Evolutionary conservation across 2,113 vertebrate species (phyloP), one percentile per base, ranked within the genome.

Genomic region (Lota lota): DNA sequence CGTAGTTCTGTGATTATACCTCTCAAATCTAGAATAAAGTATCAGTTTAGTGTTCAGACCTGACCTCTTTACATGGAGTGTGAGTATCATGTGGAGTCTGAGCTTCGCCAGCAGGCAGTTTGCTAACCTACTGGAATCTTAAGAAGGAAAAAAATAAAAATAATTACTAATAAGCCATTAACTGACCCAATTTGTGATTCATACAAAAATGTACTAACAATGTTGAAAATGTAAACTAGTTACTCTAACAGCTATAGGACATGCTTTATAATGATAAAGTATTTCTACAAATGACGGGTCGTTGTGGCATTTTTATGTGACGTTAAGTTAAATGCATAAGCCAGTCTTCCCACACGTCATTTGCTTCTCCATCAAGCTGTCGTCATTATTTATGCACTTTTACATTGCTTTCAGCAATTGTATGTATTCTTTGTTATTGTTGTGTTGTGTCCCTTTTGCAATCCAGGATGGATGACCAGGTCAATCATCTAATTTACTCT

Each of bases 391-490:
- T 3, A 33, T 24, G 74, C 72, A 78, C 73, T 77, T 80, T 68
- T 66, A 22, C 65, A 2, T 18, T 19, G 50, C 56, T 74, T 33
- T 54, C 3, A 17, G 54, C 16, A 74, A 47, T 20, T 51, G 10
- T 33, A 1, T 6, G 4, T 63, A 22, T 20, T 18, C 22, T 14
- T n/a, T 18, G n/a, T 14, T 47, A 8, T 56, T 8, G 15, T 63
- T 67, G 17, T 56, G 10, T 56, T 56, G 10, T 56, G 53, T n/a
- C 53, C 16, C 5, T 56, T 56, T 56, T 56, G 53, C n/a, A 56
- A 56, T 53, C 53, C 80, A 73, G 78, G 72, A 76, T 87, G 82
- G 80, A 80, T 74, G 76, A 75, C 78, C 63, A 75, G 74, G 40
- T 47, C 72, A 76, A 64, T 63, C 36, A 19, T 65, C 21, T 59